Base-by-base conservation (phyloP, 2,888 invertebrate genomes). In the Stictocephala bisonia region DNA sequence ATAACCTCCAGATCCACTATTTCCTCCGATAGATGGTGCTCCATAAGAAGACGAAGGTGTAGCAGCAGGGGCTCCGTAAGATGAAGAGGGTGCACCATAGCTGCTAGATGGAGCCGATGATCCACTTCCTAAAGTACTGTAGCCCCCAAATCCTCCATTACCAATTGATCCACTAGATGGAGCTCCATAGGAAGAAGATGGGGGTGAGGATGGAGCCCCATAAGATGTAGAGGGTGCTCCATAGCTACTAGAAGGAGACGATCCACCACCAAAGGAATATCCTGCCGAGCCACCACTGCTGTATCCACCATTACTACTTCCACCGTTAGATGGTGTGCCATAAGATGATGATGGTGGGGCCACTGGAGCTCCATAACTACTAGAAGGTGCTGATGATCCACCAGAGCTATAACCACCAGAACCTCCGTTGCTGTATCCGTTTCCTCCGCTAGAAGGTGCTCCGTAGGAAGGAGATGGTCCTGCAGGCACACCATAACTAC, bases 401-500 rank as follows among this genome's bases (percentile, higher is more conserved):
- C 60, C 60, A 35, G 64, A 64, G 78, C 72, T 82, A 44, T 44
- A 27, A 24, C 64, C 24, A 13, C 9, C 64, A 31, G 24, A 13
- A 2, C n/a, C 29, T 15, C 9, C 29, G 11, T 74, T 76, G 29
- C 69, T 72, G 15, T 74, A 75, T 26, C 75, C 75, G 18, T 74
- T 72, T 20, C 77, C 76, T 50, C 18, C 18, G 20, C 20, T 22
- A 13, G 44, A 56, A 18, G 79, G 79, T 18, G 78, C 77, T 7
- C 77, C 79, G 69, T 79, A 79, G 51, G 70, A 74, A 13, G 78
- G 78, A 22, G 76, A 77, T 9, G 78, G 78, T 31, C 70, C 73
- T 18, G 76, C 77, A 44, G 78, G 78, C 3, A 77, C 77, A 9
- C 78, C 78, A 31, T 78, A 78, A 67, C 77, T 78, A 1, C 77